Evolutionary conservation across 92 coral and sea anemone genomes (phyloP), one percentile per base, ranked within the genome.

Genomic region (Epizoanthus stellaris): DNA sequence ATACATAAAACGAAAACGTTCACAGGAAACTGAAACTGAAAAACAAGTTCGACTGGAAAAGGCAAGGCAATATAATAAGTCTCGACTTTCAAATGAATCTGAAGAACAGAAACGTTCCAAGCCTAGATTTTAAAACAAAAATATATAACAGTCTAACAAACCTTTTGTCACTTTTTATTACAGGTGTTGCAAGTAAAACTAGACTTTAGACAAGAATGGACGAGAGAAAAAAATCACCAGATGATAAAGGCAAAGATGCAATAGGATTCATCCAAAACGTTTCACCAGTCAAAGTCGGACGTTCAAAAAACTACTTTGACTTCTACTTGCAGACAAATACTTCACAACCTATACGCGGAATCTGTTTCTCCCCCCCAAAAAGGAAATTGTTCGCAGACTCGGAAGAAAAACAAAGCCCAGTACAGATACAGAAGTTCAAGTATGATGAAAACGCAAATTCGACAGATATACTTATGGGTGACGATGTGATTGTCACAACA

Each of bases 301-400:
- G 66, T 17, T 47, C 60, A 58, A 77, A 80, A 34, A 80, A 80
- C 45, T 80, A 59, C 73, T 62, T 80, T 60, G 84, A 80, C 73
- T 80, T 80, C 67, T 69, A 80, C 36, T 63, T 80, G 21, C 84
- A 80, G 60, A 80, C 71, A 59, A 70, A 80, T 14, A 57, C 53
- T 57, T 53, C 64, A 21, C 64, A 30, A 13, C 67, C 23, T 10
- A 43, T 80, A 30, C 58, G 84, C 21, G 84, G 70, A 80, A 47
- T 70, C 64, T 80, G 84, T 43, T 80, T 80, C 67, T 59, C 73
- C 30, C 84, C 84, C 11, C 68, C 84, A 20, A 80, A 80, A 45
- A 17, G 84, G 21, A 57, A 80, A 69, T 13, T 59, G 12, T 59
- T 80, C 67, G 13, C 34, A 34, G 70, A 54, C 54, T 80, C 70